phyloP scores from a whole-genome alignment of 2,888 invertebrate species.

The Lepetodrilus schrolli region DNA sequence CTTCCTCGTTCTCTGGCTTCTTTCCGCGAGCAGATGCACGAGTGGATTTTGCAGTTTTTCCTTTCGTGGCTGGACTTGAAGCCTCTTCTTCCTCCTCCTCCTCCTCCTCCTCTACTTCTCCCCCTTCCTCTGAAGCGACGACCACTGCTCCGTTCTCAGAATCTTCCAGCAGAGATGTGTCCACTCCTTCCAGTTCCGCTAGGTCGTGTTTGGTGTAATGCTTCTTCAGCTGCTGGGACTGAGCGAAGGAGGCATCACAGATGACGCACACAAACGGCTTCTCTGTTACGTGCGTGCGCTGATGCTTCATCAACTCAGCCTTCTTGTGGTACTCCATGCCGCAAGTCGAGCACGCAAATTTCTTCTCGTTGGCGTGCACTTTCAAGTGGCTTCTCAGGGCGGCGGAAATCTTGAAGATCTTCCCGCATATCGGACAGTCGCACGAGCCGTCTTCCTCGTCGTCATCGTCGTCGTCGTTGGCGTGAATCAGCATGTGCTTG shows the following conservation, averaged over 20 bases:
- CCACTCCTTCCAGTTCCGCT: conserved; percentile 9
- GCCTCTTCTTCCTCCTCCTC: conserved; percentile 11
- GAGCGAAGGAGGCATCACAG: neutral
- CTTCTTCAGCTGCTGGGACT: conserved; percentile 9
- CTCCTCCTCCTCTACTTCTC: neutral
- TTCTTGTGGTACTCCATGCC: neutral
- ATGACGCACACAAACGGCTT: conserved; percentile 16
- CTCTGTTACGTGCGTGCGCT: neutral
- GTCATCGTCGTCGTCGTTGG: too few species aligned
- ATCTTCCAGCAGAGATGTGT: conserved; percentile 9
- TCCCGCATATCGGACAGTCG: conserved; percentile 3
- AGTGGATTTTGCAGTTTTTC: neutral
- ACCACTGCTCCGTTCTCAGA: conserved; percentile 9
- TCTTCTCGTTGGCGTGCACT: neutral
- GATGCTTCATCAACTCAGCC: neutral
- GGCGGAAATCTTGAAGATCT: neutral
- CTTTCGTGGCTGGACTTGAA: neutral
- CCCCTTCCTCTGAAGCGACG: neutral
- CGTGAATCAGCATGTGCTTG: neutral
- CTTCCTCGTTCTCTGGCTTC: neutral
- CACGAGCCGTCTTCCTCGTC: neutral
- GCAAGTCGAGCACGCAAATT: neutral
- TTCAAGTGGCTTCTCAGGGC: neutral
- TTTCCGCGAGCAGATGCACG: neutral
- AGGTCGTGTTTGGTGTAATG: conserved; percentile 15